Evolutionary conservation across 2,888 invertebrate genomes (phyloP), one percentile per base, ranked within the genome.

Genomic region (Eupithecia tripunctaria): DNA sequence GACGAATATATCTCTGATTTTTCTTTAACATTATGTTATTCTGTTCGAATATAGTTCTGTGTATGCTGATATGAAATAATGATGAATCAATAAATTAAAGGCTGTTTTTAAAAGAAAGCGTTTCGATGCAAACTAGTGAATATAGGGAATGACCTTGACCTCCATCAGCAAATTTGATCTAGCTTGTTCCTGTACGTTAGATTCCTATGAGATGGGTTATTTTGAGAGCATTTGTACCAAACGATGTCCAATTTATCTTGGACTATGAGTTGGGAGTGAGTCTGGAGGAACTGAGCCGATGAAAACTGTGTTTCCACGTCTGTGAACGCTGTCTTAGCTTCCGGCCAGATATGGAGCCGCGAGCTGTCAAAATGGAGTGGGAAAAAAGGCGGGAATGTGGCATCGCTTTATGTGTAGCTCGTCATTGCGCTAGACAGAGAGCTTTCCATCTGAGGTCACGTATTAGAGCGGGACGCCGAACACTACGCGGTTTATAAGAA

Each of bases 311-410:
- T 63, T 32, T 70, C 43, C 41, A 51, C 67, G 70, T 82, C 81
- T 92, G 92, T 94, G 93, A 90, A 91, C 94, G 80, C 91, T 82
- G 91, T 92, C 93, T 94, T 94, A 94, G 84, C 85, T 89, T 89
- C 89, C 87, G 91, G 91, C 94, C 93, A 94, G 94, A 94, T 94
- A 94, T 93, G 93, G 94, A 92, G 94, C 94, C 94, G 88, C 94
- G 94, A 94, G 91, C 94, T 94, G 94, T 94, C 94, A 94, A 94
- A 94, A 93, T 94, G 94, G 94, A 94, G 94, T 93, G 94, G 94
- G 94, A 94, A 95, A 94, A 95, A 94, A 94, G 95, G 94, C 94
- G 94, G 94, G 94, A 95, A 94, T 94, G 94, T 90, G 94, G 94
- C 94, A 84, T 90, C 93, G 90, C 91, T 94, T 94, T 94, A 94